Evolutionary conservation across 2,797 vertebrate genomes (phyloP), one percentile per base, ranked within the genome.

Genomic region (Dryobates pubescens): DNA sequence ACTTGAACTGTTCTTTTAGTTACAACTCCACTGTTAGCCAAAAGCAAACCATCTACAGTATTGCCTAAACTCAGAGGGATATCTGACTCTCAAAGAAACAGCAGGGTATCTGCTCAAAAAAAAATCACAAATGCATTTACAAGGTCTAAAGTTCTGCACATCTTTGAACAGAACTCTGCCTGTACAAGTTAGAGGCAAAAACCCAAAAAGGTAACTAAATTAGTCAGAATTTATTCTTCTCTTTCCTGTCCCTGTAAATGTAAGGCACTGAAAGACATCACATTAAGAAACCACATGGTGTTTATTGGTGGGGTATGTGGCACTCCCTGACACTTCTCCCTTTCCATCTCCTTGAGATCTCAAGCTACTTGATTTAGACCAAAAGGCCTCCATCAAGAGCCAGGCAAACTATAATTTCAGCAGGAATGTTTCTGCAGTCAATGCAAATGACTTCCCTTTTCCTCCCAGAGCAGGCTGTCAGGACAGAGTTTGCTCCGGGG

Each of bases 151-250:
- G 10, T 34, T 54, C 57, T 45, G 9, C 4, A 53, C 0, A 0
- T 27, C 91, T 64, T 54, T 74, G n/a, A 76, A 61, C 11, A 11
- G 3, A 88, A 70, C 56, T 86, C 30, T 67, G 22, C 34, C 64
- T 0, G 2, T 15, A 29, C 16, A 63, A 79, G 17, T 3, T 9
- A 71, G 9, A 58, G 18, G 29, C 1, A 15, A 5, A n/a, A 17
- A 6, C 18, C 6, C 36, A 6, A 24, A 7, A 14, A 24, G 10
- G 17, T 18, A 70, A 43, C 12, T 26, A 54, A 81, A 53, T 67
- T 56, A 76, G 43, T 86, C 22, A 78, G 65, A 80, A 62, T 49
- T 75, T 58, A 59, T 58, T 74, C n/a, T 85, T 92, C 30, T 45
- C 26, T 71, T 91, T 92, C 64, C 80, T 88, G 78, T 10, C 47